phyloP scores from a whole-genome alignment of 2,888 invertebrate genomes.

The Andrena camellia region DNA sequence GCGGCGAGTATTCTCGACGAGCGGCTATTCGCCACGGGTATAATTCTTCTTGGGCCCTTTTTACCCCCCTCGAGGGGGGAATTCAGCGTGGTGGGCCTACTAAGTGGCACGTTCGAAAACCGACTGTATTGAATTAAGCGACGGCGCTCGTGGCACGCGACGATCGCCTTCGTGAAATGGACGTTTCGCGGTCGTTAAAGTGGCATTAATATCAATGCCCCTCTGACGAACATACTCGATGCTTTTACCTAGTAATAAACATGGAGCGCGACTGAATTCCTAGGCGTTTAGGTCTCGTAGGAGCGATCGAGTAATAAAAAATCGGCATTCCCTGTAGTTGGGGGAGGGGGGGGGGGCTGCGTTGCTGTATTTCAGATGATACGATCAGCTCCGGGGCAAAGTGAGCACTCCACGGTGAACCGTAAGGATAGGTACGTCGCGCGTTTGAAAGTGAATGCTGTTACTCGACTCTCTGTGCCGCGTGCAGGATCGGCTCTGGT shows the following conservation, averaged over 20 bases:
- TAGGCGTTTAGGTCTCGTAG: too few relatives aligned
- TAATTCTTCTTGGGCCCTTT: background rate
- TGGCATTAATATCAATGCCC: slow-evolving; percentile 79
- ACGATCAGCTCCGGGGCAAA: too few relatives aligned
- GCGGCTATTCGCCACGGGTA: background rate
- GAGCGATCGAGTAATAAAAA: too few relatives aligned
- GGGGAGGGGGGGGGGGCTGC: too few relatives aligned
- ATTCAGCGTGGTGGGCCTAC: background rate
- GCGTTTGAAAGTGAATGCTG: slow-evolving; percentile 9
- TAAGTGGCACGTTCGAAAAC: slow-evolving; percentile 39
- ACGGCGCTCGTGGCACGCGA: slow-evolving; percentile 77
- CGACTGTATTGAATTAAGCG: slow-evolving; percentile 72
- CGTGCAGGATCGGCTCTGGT: slow-evolving; percentile 27
- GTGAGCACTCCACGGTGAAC: too few relatives aligned
- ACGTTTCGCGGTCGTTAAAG: slow-evolving; percentile 66
- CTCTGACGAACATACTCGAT: slow-evolving; percentile 4
- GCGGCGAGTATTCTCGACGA: background rate
- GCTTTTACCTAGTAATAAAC: too few relatives aligned
- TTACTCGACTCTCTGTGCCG: slow-evolving; percentile 23
- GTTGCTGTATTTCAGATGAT: too few relatives aligned
- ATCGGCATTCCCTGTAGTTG: too few relatives aligned
- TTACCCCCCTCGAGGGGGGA: background rate
- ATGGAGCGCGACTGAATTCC: too few relatives aligned
- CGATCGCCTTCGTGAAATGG: slow-evolving; percentile 73
- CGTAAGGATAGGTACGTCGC: background rate